Evolutionary conservation across 2,888 invertebrate species (phyloP).

Genomic region (Lypha dubia): DNA sequence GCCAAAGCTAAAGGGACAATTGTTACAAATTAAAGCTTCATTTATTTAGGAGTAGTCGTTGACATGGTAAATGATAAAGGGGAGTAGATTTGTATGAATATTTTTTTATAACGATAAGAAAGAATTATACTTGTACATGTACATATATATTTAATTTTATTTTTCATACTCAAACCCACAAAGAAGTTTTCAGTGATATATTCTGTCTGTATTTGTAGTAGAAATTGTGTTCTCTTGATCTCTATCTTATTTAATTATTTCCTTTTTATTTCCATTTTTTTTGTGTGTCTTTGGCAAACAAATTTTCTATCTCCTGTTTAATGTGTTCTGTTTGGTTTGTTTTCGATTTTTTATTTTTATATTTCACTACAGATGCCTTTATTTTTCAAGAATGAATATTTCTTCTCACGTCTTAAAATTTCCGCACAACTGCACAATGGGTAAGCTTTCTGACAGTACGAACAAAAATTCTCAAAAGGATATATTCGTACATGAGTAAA

Average conservation of each 20-base stretch:
- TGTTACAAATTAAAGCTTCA: conserved; percentile 71
- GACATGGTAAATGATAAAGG: conserved; percentile 25
- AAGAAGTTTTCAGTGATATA: not conserved
- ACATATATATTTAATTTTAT: conserved; percentile 18
- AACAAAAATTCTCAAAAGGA: conserved; percentile 12
- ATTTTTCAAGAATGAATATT: conserved; percentile 55
- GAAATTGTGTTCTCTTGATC: conserved; percentile 61
- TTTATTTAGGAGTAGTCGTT: conserved; percentile 55
- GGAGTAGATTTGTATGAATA: too few relatives aligned
- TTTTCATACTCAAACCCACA: conserved; percentile 12
- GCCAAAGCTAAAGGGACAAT: conserved; percentile 61
- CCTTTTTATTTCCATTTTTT: conserved; percentile 45
- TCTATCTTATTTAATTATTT: conserved; percentile 68
- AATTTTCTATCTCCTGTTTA: conserved; percentile 56
- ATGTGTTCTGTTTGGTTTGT: conserved; percentile 30
- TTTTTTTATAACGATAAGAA: conserved; percentile 28
- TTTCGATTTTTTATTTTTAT: not conserved
- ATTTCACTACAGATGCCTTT: conserved; percentile 21
- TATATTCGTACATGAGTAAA: too few relatives aligned
- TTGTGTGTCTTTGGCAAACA: conserved; percentile 55
- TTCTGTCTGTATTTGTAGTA: conserved; percentile 33
- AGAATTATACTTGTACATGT: too few relatives aligned
- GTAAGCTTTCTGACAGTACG: conserved; percentile 52
- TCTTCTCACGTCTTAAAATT: conserved; percentile 69
- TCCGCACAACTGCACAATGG: conserved; percentile 68